These are phyloP conservation scores for Ploceus nigricollis DNA, from an alignment of 2,113 vertebrate genomes.

Conservation along the genomic window DNA sequence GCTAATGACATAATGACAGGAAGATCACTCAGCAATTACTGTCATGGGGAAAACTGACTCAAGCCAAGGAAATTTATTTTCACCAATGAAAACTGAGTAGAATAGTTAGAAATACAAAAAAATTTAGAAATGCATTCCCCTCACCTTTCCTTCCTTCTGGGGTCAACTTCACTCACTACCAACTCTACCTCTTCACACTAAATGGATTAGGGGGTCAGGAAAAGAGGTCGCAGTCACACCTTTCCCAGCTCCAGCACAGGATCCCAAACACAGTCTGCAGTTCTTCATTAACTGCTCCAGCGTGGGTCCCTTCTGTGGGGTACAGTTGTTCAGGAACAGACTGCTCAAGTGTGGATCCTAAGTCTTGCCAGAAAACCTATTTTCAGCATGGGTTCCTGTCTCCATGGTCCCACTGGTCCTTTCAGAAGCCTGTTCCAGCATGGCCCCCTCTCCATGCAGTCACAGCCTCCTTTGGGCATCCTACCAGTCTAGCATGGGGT, in stretches of 20 bases:
- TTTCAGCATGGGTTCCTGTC: accelerated
- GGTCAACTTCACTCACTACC: background rate
- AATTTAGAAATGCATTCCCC: background rate
- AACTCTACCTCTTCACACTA: accelerated
- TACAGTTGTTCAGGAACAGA: background rate
- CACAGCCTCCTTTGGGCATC: background rate
- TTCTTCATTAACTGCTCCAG: background rate
- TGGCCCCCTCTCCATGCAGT: accelerated
- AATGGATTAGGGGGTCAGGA: accelerated
- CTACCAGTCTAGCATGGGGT: background rate
- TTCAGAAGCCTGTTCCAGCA: background rate
- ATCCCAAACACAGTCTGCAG: background rate
- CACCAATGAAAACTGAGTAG: background rate
- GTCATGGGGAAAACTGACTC: background rate
- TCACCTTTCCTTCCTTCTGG: background rate
- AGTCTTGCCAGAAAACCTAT: background rate
- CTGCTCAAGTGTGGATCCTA: background rate
- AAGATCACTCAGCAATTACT: background rate
- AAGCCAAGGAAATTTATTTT: background rate
- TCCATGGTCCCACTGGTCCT: background rate
- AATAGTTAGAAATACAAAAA: background rate
- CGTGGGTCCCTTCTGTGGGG: accelerated
- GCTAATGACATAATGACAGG: background rate
- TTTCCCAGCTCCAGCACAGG: accelerated
- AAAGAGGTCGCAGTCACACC: accelerated